Base-by-base conservation (phyloP, 2,797 vertebrate genomes). In the Chaenodraco wilsoni region DNA sequence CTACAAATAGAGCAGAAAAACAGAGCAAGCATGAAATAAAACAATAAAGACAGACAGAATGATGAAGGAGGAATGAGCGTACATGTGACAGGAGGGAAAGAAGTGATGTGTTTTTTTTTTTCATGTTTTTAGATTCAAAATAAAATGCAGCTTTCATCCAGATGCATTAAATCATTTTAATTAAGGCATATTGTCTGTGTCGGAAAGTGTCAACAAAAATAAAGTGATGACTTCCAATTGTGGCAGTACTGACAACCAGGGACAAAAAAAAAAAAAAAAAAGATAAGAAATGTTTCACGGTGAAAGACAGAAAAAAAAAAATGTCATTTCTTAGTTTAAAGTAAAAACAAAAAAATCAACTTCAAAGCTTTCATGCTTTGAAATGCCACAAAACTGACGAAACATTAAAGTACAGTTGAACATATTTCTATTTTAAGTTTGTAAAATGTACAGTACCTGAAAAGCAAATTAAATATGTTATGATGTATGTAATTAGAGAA, bases 1-100 rank as follows among this genome's bases (percentile, higher is more conserved):
- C 94, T 95, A 74, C 37, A 87, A 74, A 73, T 9, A 74, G 68
- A 83, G 77, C 66, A 77, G 11, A 84, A 68, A 84, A 67, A 82
- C 51, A 81, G 16, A 76, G 31, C 44, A 52, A 58, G 51, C 45
- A 17, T 82, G 66, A 79, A 61, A 19, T 17, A 59, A 41, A 59
- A 27, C 65, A 61, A 55, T 56, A 49, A 27, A 37, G 48, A 56
- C 55, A 71, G 55, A 58, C 52, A 65, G 56, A 71, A 15, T 62
- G 63, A 78, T 62, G 44, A 75, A 73, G 16, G 9, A 52, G 31
- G 46, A 33, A 51, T 37, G 46, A 59, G 46, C 1, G 0, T 19
- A 52, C 31, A 49, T 58, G 60, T 27, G 6, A 23, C 57, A 14
- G 51, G 33, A 16, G 49, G n/a, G 50, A 66, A 40, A 51, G 16